Conservation (phyloP, 2,888 invertebrate genomes). For the Parthenolecanium corni region DNA sequence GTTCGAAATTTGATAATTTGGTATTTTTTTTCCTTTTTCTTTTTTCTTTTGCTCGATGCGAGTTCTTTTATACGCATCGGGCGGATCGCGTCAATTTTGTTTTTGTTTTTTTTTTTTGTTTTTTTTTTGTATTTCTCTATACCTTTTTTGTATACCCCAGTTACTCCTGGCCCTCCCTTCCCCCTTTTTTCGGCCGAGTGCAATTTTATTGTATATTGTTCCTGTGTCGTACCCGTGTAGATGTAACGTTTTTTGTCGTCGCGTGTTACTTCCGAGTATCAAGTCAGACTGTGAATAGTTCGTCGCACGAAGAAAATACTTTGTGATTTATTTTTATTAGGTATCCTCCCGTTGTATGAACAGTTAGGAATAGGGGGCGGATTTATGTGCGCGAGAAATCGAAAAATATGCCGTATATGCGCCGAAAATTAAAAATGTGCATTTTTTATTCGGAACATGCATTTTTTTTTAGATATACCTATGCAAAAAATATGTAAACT, state of each 20-base stretch:
- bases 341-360: no score
- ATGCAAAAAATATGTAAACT: no score
- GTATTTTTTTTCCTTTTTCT: not conserved
- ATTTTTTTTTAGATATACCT: no score
- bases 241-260: not conserved
- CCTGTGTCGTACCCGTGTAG: not conserved
- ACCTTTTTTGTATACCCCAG: not conserved
- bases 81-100: not conserved
- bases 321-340: no score
- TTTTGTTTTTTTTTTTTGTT: not conserved
- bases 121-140: not conserved
- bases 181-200: not conserved
- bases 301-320: no score
- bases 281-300: no score
- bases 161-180: not conserved
- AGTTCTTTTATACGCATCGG: not conserved
- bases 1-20: not conserved
- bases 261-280: no score
- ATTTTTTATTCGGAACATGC: no score
- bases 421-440: no score
- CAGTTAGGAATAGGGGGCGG: no score
- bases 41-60: not conserved
- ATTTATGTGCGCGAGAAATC: no score
- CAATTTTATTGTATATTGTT: conserved; percentile 1
- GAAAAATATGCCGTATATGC: no score